These are phyloP conservation scores for Penaeus vannamei DNA, from an alignment of 1,140 invertebrate species.

Conservation along the genomic window DNA sequence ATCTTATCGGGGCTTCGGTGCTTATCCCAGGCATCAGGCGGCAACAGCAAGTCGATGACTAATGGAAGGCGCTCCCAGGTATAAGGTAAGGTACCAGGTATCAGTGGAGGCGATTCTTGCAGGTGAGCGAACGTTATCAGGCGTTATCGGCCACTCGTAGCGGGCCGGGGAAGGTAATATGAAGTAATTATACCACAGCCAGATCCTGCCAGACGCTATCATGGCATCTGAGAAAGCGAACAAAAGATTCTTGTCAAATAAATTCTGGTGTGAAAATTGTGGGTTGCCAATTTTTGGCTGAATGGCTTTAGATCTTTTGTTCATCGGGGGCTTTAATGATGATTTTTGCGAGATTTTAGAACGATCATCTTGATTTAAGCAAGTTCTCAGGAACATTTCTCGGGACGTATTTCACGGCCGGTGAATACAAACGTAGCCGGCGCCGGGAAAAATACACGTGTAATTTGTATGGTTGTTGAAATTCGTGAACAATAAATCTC, in stretches of 20 bases:
- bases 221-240: constrained; percentile 54
- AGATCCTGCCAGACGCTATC: constrained; percentile 56
- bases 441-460: background rate
- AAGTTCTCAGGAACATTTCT: constrained; percentile 39
- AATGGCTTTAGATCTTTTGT: constrained; percentile 42
- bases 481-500: constrained; percentile 37
- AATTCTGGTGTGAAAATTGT: constrained; percentile 51
- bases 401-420: constrained; percentile 40
- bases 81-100: too few relatives aligned
- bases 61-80: too few relatives aligned
- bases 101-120: too few relatives aligned
- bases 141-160: constrained; percentile 39
- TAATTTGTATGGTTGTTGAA: constrained; percentile 44
- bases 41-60: too few relatives aligned
- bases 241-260: constrained; percentile 63
- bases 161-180: constrained; percentile 45
- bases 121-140: too few relatives aligned
- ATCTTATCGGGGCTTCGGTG: too few relatives aligned
- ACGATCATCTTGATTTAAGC: constrained; percentile 59
- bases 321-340: constrained; percentile 54
- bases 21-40: too few relatives aligned
- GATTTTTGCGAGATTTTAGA: constrained; percentile 39
- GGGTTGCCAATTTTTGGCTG: constrained; percentile 46
- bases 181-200: constrained; percentile 51
- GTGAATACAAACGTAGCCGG: constrained; percentile 32